Evolutionary conservation across 2,888 invertebrate species (phyloP), one percentile per base, ranked within the genome.

Genomic region (Lasioglossum figueresi): DNA sequence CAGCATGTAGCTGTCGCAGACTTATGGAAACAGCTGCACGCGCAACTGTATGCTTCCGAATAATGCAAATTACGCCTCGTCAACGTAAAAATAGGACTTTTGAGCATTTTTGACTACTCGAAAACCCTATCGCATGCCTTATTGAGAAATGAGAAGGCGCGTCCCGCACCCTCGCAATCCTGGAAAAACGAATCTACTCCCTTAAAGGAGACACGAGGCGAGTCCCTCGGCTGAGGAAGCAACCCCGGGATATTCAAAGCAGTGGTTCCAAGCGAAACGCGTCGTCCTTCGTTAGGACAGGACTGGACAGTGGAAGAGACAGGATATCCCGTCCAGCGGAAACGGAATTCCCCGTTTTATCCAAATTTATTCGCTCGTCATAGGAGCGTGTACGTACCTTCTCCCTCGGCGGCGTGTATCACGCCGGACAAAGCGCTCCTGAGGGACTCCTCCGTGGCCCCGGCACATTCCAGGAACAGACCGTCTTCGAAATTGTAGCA

Each of bases 401-500:
- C 96, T 96, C 52, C 96, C 96, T 66, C 96, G 91, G 96, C 96
- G 93, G 97, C 96, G 94, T 97, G 96, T 91, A 97, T 86, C 59
- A 95, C 93, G 72, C 93, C 93, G 78, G 93, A 96, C 91, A 98
- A 95, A 66, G 98, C 97, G 91, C 96, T 96, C 94, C 97, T 97
- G 90, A 98, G 96, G 74, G 97, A 97, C 87, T 96, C 96, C 71
- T 97, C 96, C 79, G 97, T 97, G 71, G 98, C 98, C 77, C 97
- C 97, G 68, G 98, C 98, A 95, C 98, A 98, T 95, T 98, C 98
- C 93, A 98, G 96, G 95, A 98, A 98, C 88, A 98, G 96, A 84
- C 98, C 98, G 96, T 98, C 98, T 95, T 98, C 98, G 95, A 98
- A 98, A 95, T 98, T 98, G 96, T 98, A 98, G 95, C 98, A 99